Conservation (phyloP, 2,113 vertebrate species). For the Esox niger region DNA sequence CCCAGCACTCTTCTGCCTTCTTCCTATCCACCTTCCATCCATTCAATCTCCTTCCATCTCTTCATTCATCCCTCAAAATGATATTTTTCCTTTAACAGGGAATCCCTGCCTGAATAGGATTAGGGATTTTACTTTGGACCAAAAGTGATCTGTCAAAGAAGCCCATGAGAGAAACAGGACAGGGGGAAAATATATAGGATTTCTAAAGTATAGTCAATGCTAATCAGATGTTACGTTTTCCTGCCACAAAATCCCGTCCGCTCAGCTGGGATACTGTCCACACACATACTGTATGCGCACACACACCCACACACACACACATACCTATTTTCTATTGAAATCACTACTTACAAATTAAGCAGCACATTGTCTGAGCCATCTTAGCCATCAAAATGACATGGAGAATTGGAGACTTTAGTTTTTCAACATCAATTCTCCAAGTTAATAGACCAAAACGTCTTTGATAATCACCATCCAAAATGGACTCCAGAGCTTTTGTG, state of each 20-base stretch:
- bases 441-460: not conserved
- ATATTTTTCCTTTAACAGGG: conserved; percentile 15
- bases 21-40: not conserved
- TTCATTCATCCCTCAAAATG: not conserved
- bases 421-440: too few relatives aligned
- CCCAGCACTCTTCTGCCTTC: not conserved
- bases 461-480: too few relatives aligned
- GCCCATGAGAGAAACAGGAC: conserved; percentile 35
- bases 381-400: too few relatives aligned
- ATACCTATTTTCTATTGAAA: too few relatives aligned
- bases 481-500: too few relatives aligned
- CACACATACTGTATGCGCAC: too few relatives aligned
- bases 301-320: not conserved
- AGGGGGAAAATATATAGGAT: conserved; percentile 26
- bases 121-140: conserved; percentile 45
- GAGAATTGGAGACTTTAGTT: too few relatives aligned
- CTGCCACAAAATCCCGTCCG: not conserved
- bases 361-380: too few relatives aligned
- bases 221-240: conserved; percentile 25
- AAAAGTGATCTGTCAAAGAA: conserved; percentile 33
- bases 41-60: conserved; percentile 3
- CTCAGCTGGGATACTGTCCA: not conserved
- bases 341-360: too few relatives aligned
- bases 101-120: conserved; percentile 33
- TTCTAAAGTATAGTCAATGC: conserved; percentile 38